Base-by-base conservation (phyloP, 2,797 vertebrate species). In the Enteromius thamalakanensis region DNA sequence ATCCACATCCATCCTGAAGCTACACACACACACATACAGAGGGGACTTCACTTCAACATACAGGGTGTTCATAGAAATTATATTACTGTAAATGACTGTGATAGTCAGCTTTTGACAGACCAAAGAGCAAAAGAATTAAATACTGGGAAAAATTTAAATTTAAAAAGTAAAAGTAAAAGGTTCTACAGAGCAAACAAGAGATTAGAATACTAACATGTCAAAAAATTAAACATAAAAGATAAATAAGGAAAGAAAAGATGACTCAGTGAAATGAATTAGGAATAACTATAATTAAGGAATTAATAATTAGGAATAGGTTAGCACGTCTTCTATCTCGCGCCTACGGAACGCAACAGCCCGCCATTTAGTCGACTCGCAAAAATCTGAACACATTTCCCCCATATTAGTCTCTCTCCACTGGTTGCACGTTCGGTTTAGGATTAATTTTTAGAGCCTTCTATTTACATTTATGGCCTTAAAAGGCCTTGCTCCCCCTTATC, bases 1-100 rank as follows among this genome's bases (percentile, higher is more conserved):
- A 90, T 91, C 95, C 75, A 94, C 85, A 87, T 95, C 91, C 79
- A 93, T 92, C 81, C 91, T 86, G 76, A 87, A 88, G 87, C 95
- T 96, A 69, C 9, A 81, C 11, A 72, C 6, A 51, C 10, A 87
- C 76, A 83, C 74, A 83, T 5, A 68, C 7, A 81, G 6, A 23
- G 0, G 4, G 47, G 60, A 4, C 14, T 69, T 15, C 6, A 37
- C 5, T 55, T 26, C n/a, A 14, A 53, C 5, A 75, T 34, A 23
- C 37, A 47, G n/a, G 7, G 49, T 26, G 64, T 40, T 76, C 1
- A 1, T 32, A 17, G 51, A 58, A 58, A 40, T 55, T 0, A 55
- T 11, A 60, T 60, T 21, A 23, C n/a, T 58, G 53, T 58, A 76
- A 75, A 58, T 40, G 34, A 14, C 1, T 8, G 11, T 37, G 3